phyloP scores from a whole-genome alignment of 2,888 invertebrate species.

The Habroteleia sp. region DNA sequence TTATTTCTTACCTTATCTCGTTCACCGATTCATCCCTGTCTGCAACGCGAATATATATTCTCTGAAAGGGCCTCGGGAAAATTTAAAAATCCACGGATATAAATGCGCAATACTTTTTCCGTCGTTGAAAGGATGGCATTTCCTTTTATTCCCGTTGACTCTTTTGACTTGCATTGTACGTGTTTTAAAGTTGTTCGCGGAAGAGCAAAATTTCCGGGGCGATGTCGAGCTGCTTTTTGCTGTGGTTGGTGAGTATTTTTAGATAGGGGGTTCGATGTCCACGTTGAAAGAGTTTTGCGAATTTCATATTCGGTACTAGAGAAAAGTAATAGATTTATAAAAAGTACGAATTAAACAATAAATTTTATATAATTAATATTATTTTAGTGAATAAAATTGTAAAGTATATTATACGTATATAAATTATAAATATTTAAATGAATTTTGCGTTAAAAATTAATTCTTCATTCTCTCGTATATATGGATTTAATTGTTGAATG shows the following conservation, averaged over 20 bases:
- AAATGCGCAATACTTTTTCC: conserved; percentile 51
- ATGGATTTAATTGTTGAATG: too few relatives aligned
- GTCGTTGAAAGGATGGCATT: conserved; percentile 32
- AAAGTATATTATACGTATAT: too few relatives aligned
- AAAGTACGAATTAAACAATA: too few relatives aligned
- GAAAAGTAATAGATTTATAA: not conserved
- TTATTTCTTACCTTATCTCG: conserved; percentile 1
- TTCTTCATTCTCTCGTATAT: too few relatives aligned
- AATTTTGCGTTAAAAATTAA: too few relatives aligned
- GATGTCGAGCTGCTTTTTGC: conserved; percentile 5
- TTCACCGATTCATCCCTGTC: not conserved
- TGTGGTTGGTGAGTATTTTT: not conserved
- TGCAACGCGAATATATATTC: not conserved
- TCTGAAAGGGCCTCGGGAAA: conserved; percentile 32
- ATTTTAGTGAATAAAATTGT: too few relatives aligned
- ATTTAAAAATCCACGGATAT: conserved; percentile 43
- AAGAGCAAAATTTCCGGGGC: conserved; percentile 21
- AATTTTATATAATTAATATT: too few relatives aligned
- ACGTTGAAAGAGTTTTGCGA: not conserved
- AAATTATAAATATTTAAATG: too few relatives aligned
- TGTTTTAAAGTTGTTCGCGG: conserved; percentile 9
- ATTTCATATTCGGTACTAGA: not conserved
- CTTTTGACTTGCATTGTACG: conserved; percentile 35
- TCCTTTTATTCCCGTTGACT: conserved; percentile 33
- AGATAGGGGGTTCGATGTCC: not conserved